These are phyloP conservation scores for Ictalurus furcatus DNA, from an alignment of 2,113 vertebrate genomes.

Conservation along the genomic window DNA sequence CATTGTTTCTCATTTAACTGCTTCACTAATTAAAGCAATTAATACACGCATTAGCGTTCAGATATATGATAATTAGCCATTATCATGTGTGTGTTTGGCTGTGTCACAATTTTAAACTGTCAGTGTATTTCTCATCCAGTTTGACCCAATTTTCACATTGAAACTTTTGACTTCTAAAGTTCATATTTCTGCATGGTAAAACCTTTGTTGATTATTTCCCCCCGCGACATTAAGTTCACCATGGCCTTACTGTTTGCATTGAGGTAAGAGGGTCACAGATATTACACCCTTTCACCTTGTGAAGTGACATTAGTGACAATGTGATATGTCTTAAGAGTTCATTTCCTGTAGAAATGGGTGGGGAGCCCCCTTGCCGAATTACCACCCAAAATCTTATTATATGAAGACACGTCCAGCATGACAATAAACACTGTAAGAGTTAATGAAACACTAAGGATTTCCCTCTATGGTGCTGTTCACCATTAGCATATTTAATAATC, in stretches of 20 bases:
- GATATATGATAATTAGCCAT: conserved; percentile 74
- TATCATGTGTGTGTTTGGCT: conserved; percentile 47
- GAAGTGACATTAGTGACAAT: background rate
- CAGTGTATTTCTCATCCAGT: background rate
- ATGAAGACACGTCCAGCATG: background rate
- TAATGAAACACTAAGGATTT: background rate
- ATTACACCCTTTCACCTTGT: background rate
- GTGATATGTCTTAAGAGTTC: background rate
- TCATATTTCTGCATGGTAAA: background rate
- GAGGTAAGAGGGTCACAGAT: background rate
- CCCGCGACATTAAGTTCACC: background rate
- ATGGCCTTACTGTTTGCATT: background rate
- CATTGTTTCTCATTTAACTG: conserved; percentile 77
- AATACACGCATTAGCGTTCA: conserved; percentile 71
- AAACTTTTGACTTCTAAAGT: background rate
- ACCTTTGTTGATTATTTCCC: too few species aligned
- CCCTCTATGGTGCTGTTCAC: background rate
- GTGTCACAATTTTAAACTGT: conserved; percentile 61
- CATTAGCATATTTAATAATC: background rate
- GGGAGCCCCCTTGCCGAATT: background rate
- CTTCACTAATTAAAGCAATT: conserved; percentile 78
- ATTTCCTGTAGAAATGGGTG: background rate
- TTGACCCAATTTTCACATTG: background rate
- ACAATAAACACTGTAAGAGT: background rate
- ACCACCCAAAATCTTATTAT: background rate